These are phyloP conservation scores for Centropristis striata DNA, from an alignment of 2,113 vertebrate species.

Conservation along the genomic window DNA sequence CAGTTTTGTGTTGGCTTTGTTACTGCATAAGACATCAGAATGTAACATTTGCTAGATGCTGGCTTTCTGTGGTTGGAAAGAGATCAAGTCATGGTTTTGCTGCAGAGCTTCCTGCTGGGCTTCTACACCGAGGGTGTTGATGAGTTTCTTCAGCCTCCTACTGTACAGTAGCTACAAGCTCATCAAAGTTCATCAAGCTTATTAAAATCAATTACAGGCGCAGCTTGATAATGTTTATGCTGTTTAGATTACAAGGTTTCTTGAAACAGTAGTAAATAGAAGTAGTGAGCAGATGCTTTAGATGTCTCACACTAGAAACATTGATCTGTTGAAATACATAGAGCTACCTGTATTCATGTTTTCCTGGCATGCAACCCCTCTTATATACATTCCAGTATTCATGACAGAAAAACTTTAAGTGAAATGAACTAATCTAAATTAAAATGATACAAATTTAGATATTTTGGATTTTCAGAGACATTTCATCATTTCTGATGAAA, in stretches of 20 bases:
- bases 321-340: no score
- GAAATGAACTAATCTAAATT: no score
- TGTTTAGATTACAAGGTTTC: background rate
- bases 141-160: constrained; percentile 26
- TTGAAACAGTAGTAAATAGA: background rate
- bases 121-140: constrained; percentile 24
- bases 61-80: constrained; percentile 13
- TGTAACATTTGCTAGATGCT: constrained; percentile 3
- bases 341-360: no score
- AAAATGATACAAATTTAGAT: no score
- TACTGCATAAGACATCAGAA: background rate
- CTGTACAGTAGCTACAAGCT: background rate
- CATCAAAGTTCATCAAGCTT: background rate
- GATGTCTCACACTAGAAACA: background rate
- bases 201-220: background rate
- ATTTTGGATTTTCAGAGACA: no score
- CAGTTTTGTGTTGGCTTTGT: background rate
- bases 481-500: no score
- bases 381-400: no score
- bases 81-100: background rate
- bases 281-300: no score
- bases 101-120: constrained; percentile 5
- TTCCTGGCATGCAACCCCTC: no score
- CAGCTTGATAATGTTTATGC: background rate
- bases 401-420: no score